Evolutionary conservation across 2,797 vertebrate species (phyloP).

Genomic region (Urocyon cinereoargenteus): DNA sequence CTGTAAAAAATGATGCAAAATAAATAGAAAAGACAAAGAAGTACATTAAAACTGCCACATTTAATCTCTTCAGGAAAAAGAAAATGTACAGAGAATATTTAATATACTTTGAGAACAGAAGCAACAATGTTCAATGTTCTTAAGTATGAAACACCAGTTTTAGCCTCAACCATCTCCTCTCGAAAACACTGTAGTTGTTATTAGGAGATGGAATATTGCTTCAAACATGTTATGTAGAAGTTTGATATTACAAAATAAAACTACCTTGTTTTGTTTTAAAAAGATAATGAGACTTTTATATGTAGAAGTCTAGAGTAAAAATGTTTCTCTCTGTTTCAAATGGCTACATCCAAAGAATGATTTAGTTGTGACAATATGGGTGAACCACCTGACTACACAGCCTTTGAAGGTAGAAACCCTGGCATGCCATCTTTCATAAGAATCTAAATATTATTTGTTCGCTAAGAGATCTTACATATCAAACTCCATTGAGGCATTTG

Average conservation of each 20-base stretch:
- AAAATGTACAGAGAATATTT: constrained; percentile 15
- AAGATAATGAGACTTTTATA: not conserved
- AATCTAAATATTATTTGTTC: not conserved
- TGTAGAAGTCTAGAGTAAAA: not conserved
- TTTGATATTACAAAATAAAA: not conserved
- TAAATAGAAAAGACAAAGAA: not conserved
- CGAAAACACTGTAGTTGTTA: not conserved
- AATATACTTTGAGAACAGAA: constrained; percentile 22
- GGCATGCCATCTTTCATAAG: not conserved
- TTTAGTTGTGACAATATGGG: not conserved
- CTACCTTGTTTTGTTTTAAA: not conserved
- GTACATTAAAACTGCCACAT: not conserved
- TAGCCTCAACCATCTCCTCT: constrained; percentile 34
- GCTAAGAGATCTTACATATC: not conserved
- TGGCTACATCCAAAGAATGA: not conserved
- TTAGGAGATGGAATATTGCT: not conserved
- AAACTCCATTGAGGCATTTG: not conserved
- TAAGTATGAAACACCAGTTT: constrained; percentile 24
- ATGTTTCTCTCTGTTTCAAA: not conserved
- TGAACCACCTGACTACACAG: not conserved
- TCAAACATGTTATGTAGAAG: not conserved
- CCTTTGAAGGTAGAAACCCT: not conserved
- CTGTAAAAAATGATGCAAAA: not conserved
- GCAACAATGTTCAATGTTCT: not conserved
- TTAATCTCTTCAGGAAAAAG: not conserved